Conservation (phyloP, 1,140 invertebrate species). For the Drosophila littoralis region DNA sequence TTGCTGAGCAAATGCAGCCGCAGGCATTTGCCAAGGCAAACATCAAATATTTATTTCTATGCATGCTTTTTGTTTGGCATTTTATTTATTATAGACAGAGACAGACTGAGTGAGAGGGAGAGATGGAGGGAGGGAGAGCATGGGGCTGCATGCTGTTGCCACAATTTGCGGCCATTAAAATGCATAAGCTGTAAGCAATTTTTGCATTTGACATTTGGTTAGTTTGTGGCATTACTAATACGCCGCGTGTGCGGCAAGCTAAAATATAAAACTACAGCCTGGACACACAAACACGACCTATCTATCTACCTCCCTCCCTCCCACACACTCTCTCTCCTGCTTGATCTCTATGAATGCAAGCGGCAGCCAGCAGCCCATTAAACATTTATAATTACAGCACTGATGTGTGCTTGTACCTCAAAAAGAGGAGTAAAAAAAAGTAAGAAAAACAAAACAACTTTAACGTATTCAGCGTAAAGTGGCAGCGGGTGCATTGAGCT, state of each 20-base stretch:
- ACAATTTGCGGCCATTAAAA: constrained; percentile 80
- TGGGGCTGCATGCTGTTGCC: constrained; percentile 7
- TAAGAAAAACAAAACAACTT: constrained; percentile 53
- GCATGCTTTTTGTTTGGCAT: constrained; percentile 44
- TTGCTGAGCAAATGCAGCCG: constrained; percentile 26
- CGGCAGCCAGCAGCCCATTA: constrained; percentile 48
- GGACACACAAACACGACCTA: background rate
- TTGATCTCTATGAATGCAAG: background rate
- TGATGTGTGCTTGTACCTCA: constrained; percentile 19
- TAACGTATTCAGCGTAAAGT: constrained; percentile 73
- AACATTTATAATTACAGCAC: constrained; percentile 75
- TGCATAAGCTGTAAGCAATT: constrained; percentile 70
- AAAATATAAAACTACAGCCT: constrained; percentile 1
- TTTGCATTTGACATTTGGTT: constrained; percentile 60
- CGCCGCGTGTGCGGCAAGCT: constrained; percentile 30
- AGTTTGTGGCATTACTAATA: constrained; percentile 42
- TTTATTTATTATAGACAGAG: constrained; percentile 45
- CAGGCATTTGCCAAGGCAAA: constrained; percentile 33
- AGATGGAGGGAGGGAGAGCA: background rate
- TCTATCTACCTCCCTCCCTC: background rate
- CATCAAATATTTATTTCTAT: constrained; percentile 49
- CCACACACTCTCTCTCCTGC: background rate
- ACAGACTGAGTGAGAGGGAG: background rate
- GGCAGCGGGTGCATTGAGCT: constrained; percentile 26
- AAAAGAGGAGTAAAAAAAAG: constrained; percentile 9